Evolutionary conservation across 92 coral and sea anemone species (phyloP).

Genomic region (Palythoa grandis): DNA sequence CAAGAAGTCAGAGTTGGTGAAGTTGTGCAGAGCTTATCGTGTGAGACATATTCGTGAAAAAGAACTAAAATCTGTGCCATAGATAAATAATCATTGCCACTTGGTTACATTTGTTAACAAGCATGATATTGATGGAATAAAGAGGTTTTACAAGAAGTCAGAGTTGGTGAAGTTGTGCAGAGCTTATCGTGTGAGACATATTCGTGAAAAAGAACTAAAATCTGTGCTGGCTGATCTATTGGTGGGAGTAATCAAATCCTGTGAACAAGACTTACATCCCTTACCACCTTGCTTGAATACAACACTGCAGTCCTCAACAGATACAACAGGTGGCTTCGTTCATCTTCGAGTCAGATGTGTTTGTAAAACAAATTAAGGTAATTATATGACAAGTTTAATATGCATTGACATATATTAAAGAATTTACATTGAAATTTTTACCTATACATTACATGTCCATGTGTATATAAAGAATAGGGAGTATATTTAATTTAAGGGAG

Average conservation of each 20-base stretch:
- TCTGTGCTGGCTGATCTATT: not conserved
- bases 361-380: not conserved
- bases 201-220: not conserved
- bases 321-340: not conserved
- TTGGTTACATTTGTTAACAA: not conserved
- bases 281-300: not conserved
- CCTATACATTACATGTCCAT: not conserved
- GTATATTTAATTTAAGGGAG: not conserved
- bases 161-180: not conserved
- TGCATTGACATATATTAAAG: not conserved
- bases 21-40: constrained; percentile 13
- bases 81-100: not conserved
- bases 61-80: not conserved
- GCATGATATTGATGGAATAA: not conserved
- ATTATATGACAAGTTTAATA: not conserved
- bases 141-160: not conserved
- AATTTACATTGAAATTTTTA: not conserved
- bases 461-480: not conserved
- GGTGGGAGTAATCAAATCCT: not conserved
- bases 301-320: not conserved
- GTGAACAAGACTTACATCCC: not conserved
- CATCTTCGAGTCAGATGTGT: not conserved
- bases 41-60: not conserved
- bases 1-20: not conserved
- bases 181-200: not conserved